Percentiles rank a stretch among this genome's conserved stretches.
Evolutionary conservation across 2,797 vertebrate species (phyloP).

Genomic region (Eospalax fontanierii): DNA sequence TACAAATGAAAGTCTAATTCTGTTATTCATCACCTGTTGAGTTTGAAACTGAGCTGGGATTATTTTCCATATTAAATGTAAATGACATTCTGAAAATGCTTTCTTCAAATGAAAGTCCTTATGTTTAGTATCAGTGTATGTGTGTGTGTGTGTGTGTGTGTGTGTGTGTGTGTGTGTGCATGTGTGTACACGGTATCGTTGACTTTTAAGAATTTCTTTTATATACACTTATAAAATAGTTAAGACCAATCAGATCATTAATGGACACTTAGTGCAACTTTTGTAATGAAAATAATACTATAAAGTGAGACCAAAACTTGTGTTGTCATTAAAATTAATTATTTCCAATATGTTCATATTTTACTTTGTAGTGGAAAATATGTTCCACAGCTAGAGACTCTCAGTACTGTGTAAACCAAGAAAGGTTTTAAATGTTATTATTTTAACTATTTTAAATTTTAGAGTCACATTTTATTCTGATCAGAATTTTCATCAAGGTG

Average conservation of each 20-base stretch:
- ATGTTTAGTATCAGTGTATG: conserved; percentile 56
- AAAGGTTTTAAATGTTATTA: too few species aligned
- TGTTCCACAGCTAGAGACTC: conserved; percentile 80
- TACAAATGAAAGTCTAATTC: conserved; percentile 71
- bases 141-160: too few species aligned
- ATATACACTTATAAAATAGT: conserved; percentile 84
- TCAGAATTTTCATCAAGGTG: too few species aligned
- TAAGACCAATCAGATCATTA: conserved; percentile 88
- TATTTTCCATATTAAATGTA: conserved; percentile 79
- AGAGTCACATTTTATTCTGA: too few species aligned
- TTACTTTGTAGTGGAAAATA: conserved; percentile 86
- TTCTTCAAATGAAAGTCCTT: conserved; percentile 81
- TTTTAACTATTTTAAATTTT: too few species aligned
- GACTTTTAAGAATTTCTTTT: too few species aligned
- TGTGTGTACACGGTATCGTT: conserved; percentile 84
- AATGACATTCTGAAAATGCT: conserved; percentile 81
- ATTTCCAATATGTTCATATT: conserved; percentile 86
- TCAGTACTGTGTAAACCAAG: conserved; percentile 85
- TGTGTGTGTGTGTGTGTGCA: too few species aligned
- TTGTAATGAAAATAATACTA: conserved; percentile 87
- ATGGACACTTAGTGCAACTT: conserved; percentile 86
- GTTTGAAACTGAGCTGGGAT: conserved; percentile 84
- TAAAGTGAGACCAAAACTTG: conserved; percentile 86
- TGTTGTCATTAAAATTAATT: conserved; percentile 87
- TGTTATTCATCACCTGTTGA: conserved; percentile 76